These are phyloP conservation scores for Hemibagrus guttatus DNA, from an alignment of 2,797 vertebrate species.

Conservation along the genomic window DNA sequence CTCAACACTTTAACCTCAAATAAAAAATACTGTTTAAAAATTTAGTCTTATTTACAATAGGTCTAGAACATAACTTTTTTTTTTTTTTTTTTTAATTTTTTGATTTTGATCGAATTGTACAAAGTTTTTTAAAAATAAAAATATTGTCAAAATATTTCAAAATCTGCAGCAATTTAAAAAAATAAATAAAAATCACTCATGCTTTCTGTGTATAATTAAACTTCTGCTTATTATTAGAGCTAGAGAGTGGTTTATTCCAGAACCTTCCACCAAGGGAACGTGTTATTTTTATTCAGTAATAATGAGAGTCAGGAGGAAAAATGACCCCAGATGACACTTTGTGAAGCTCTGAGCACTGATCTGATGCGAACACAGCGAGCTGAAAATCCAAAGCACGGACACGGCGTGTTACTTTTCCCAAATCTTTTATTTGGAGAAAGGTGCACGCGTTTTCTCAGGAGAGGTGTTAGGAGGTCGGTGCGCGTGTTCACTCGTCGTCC, in stretches of 20 bases:
- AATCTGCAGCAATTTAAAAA: too few species aligned
- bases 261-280: neutral
- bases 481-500: slow-evolving; percentile 78
- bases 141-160: too few species aligned
- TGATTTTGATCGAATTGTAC: too few species aligned
- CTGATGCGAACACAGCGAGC: neutral
- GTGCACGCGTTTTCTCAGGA: slow-evolving; percentile 51
- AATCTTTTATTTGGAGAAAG: slow-evolving; percentile 80
- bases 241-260: neutral
- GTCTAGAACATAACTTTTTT: neutral
- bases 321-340: neutral
- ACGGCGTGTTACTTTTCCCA: slow-evolving; percentile 55
- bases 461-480: neutral
- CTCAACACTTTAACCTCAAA: neutral
- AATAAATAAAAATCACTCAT: too few species aligned
- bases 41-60: neutral
- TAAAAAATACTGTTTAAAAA: neutral
- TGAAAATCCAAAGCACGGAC: neutral
- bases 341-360: neutral
- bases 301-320: too few species aligned
- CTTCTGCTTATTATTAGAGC: neutral
- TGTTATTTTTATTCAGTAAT: neutral
- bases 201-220: neutral
- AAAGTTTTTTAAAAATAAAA: too few species aligned
- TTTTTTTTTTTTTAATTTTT: too few species aligned